These are phyloP conservation scores for Drepana arcuata DNA, from an alignment of 1,140 invertebrate genomes.

Conservation along the genomic window DNA sequence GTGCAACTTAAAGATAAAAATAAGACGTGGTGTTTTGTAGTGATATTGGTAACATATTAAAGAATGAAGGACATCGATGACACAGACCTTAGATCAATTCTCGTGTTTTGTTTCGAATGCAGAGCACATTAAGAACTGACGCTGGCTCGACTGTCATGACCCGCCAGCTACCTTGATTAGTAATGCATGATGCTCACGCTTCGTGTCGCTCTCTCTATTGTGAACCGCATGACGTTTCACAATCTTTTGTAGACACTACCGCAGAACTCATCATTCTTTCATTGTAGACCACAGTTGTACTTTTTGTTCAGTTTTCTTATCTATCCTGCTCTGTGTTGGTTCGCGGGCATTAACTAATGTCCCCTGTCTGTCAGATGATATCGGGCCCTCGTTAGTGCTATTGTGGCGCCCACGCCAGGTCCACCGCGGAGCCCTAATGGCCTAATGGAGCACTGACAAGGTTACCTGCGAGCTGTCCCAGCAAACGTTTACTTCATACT, in stretches of 20 bases:
- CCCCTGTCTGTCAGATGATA: conserved; percentile 33
- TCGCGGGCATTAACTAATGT: conserved; percentile 32
- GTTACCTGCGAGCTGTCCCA: conserved; percentile 34
- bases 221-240: conserved; percentile 48
- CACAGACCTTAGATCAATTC: conserved; percentile 1
- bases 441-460: conserved; percentile 39
- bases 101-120: conserved; percentile 1
- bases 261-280: conserved; percentile 36
- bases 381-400: conserved; percentile 47
- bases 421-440: conserved; percentile 25
- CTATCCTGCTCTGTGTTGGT: conserved; percentile 19
- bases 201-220: conserved; percentile 52
- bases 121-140: conserved; percentile 1
- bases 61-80: neutral
- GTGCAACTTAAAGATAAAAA: no score
- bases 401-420: conserved; percentile 41
- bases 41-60: neutral
- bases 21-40: no score
- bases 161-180: conserved; percentile 36
- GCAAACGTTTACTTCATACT: conserved; percentile 24
- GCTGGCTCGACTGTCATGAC: conserved; percentile 13
- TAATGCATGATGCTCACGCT: conserved; percentile 48
- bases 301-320: conserved; percentile 28
- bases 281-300: conserved; percentile 23
- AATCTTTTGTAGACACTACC: conserved; percentile 39